Conservation (phyloP, 30 jellyfish, hydroid and myxozoan genomes). For the Pelagia noctiluca region DNA sequence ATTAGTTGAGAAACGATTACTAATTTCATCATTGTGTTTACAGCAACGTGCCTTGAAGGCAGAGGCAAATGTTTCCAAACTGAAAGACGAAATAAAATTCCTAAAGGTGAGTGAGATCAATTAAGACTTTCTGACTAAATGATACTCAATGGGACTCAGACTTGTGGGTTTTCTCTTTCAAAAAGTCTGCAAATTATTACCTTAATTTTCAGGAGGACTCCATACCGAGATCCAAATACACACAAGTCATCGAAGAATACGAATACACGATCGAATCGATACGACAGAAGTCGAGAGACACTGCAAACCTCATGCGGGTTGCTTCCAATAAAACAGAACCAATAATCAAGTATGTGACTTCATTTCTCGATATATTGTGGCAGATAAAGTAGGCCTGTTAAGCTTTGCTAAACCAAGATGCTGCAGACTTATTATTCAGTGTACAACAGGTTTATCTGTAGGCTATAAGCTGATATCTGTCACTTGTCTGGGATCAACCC, state of each 20-base stretch:
- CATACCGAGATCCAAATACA: conserved; percentile 47
- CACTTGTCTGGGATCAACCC: too few species aligned
- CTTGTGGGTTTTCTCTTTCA: too few species aligned
- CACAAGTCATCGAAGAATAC: conserved; percentile 60
- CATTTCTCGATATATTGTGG: background rate
- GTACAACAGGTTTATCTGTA: too few species aligned
- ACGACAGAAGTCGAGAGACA: conserved; percentile 70
- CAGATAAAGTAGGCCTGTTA: too few species aligned
- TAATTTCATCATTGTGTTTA: too few species aligned
- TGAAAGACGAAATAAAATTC: conserved; percentile 69
- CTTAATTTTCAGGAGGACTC: conserved; percentile 67
- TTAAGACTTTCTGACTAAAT: too few species aligned
- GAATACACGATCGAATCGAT: conserved; percentile 51
- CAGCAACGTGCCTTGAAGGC: conserved; percentile 83
- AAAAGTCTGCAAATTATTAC: too few species aligned
- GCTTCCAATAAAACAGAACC: conserved; percentile 90
- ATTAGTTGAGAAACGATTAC: too few species aligned
- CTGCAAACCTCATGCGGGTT: conserved; percentile 53
- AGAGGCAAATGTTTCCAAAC: conserved; percentile 50
- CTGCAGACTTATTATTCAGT: too few species aligned
- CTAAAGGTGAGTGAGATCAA: conserved; percentile 57
- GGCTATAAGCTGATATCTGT: too few species aligned
- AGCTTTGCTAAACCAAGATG: too few species aligned
- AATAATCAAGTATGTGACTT: conserved; percentile 54
- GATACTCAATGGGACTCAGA: too few species aligned